Conservation (phyloP, 2,113 vertebrate species). For the Ameiurus melas region DNA sequence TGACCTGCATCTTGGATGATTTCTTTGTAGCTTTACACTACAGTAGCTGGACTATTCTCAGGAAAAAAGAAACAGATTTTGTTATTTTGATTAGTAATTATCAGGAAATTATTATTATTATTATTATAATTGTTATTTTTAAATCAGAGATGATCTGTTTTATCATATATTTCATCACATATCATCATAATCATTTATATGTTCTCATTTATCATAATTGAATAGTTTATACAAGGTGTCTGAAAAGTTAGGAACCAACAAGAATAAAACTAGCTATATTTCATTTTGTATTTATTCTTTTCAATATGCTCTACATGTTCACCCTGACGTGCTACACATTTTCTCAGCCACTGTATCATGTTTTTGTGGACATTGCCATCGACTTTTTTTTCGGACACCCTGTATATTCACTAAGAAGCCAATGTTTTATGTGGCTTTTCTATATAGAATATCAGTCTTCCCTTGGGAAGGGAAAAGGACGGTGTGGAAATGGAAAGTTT, state of each 20-base stretch:
- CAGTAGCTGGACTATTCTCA: neutral
- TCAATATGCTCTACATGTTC: neutral
- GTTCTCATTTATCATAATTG: neutral
- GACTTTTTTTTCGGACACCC: neutral
- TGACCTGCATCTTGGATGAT: neutral
- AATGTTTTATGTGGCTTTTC: neutral
- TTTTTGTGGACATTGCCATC: neutral
- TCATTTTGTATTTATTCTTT: neutral
- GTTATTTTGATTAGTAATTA: neutral
- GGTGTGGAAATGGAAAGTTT: conserved; percentile 54
- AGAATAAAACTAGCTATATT: neutral
- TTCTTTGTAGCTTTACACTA: neutral
- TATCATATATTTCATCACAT: neutral
- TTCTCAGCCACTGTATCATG: neutral
- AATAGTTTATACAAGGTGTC: neutral
- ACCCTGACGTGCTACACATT: neutral
- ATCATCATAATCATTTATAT: neutral
- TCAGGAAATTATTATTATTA: neutral
- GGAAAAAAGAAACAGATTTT: neutral
- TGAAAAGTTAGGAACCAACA: neutral
- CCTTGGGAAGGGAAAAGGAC: conserved; percentile 60
- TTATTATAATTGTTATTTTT: too few relatives aligned
- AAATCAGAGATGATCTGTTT: too few relatives aligned
- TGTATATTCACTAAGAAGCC: neutral
- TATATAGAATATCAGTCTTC: neutral